Percentiles rank a stretch among this genome's conserved stretches.
phyloP scores from a whole-genome alignment of 92 coral and sea anemone genomes.

The Nematostella vectensis region DNA sequence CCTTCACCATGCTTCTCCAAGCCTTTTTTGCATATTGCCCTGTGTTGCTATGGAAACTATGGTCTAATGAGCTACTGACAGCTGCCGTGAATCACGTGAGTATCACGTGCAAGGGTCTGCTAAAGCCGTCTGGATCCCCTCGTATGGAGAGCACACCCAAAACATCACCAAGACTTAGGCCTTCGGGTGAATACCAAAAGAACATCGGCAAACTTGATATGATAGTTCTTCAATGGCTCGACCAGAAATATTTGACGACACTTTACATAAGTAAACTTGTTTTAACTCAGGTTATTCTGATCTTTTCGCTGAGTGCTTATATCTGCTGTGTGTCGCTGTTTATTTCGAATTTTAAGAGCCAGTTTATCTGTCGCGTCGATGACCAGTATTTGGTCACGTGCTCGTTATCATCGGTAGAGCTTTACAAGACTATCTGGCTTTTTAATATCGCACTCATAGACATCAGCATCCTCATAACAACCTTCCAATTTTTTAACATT shows the following conservation, averaged over 20 bases:
- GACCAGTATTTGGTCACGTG: conserved; percentile 46
- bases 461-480: conserved; percentile 40
- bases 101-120: conserved; percentile 20
- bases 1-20: conserved; percentile 53
- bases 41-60: conserved; percentile 42
- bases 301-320: conserved; percentile 36
- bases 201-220: conserved; percentile 26
- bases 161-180: conserved; percentile 4
- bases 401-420: conserved; percentile 35
- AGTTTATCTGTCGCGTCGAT: conserved; percentile 67
- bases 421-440: conserved; percentile 50
- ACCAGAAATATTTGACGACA: conserved; percentile 34
- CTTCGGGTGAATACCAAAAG: conserved; percentile 9
- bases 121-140: not conserved
- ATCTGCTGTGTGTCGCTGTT: conserved; percentile 34
- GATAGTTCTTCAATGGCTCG: conserved; percentile 50
- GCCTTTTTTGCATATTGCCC: conserved; percentile 54
- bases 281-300: conserved; percentile 40
- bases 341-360: conserved; percentile 37
- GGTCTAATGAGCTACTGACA: conserved; percentile 39
- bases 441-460: conserved; percentile 43
- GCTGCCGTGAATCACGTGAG: conserved; percentile 44
- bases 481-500: conserved; percentile 50
- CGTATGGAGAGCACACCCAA: conserved; percentile 4
- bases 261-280: conserved; percentile 52